Evolutionary conservation across 2,113 vertebrate species (phyloP).

Genomic region (Sprattus sprattus): DNA sequence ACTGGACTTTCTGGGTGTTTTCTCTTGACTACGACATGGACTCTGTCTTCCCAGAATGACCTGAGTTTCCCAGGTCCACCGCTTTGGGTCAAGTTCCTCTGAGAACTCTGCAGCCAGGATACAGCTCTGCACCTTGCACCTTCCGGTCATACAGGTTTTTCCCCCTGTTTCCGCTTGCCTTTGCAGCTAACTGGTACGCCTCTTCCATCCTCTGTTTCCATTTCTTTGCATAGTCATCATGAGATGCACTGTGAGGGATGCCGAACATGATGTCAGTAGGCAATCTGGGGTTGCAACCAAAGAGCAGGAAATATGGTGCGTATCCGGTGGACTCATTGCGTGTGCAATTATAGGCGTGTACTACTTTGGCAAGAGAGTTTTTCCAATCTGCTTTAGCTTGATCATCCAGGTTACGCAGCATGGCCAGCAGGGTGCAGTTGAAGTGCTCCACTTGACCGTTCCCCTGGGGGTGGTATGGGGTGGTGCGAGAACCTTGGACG

Average conservation of each 20-base stretch:
- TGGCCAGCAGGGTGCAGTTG: neutral
- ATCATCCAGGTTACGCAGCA: neutral
- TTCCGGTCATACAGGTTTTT: too few relatives aligned
- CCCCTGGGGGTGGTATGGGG: slow-evolving; percentile 5
- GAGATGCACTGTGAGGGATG: neutral
- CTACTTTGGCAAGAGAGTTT: neutral
- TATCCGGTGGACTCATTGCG: neutral
- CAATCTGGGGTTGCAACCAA: neutral
- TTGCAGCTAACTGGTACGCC: neutral
- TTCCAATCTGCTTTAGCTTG: slow-evolving; percentile 15
- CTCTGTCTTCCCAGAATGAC: slow-evolving; percentile 21
- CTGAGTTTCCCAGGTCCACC: slow-evolving; percentile 8
- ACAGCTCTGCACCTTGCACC: too few relatives aligned
- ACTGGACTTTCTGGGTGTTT: neutral
- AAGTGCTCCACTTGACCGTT: slow-evolving; percentile 27
- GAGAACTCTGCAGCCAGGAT: neutral
- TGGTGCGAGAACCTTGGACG: slow-evolving; percentile 1
- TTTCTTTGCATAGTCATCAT: slow-evolving; percentile 18
- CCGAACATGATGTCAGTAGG: slow-evolving; percentile 13
- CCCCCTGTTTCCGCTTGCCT: too few relatives aligned
- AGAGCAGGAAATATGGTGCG: neutral
- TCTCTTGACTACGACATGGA: neutral
- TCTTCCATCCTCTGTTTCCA: slow-evolving; percentile 9
- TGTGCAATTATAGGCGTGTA: slow-evolving; percentile 22
- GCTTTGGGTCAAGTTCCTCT: neutral